These are phyloP conservation scores for Momotus momota DNA, from an alignment of 2,797 vertebrate genomes.

Conservation along the genomic window DNA sequence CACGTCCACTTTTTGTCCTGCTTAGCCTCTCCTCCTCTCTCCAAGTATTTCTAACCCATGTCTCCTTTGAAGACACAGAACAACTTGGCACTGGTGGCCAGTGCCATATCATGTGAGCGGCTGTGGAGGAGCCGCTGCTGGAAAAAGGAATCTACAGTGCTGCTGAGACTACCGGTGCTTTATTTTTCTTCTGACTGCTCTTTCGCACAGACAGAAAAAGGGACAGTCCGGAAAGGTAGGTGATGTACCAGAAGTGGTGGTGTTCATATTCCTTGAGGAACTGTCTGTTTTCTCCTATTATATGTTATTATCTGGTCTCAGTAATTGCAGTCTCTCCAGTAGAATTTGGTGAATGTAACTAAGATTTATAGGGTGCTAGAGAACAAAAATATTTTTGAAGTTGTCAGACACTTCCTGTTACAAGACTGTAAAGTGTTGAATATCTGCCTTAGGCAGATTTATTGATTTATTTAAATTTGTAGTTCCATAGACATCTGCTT, in stretches of 20 bases:
- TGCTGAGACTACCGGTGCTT: neutral
- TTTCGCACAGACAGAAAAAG: neutral
- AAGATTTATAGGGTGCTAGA: slow-evolving; percentile 28
- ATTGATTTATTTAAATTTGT: slow-evolving; percentile 56
- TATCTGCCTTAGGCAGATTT: slow-evolving; percentile 50
- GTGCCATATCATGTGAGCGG: rapidly evolving
- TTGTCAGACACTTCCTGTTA: slow-evolving; percentile 51
- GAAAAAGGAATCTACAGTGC: neutral
- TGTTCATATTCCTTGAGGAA: neutral
- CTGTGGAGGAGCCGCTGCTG: neutral
- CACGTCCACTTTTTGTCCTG: neutral
- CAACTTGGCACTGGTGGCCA: neutral
- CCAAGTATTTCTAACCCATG: neutral
- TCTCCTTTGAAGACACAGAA: neutral
- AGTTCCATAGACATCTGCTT: slow-evolving; percentile 42
- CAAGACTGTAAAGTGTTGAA: slow-evolving; percentile 51
- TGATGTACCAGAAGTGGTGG: neutral
- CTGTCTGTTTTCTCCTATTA: neutral
- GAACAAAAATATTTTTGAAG: slow-evolving; percentile 54
- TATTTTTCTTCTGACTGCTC: neutral
- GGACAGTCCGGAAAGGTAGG: neutral
- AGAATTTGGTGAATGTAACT: slow-evolving; percentile 19
- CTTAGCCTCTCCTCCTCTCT: neutral
- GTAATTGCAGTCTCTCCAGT: neutral
- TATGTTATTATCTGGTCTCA: neutral